Evolutionary conservation across 2,797 vertebrate species (phyloP).

Genomic region (Decapterus maruadsi): DNA sequence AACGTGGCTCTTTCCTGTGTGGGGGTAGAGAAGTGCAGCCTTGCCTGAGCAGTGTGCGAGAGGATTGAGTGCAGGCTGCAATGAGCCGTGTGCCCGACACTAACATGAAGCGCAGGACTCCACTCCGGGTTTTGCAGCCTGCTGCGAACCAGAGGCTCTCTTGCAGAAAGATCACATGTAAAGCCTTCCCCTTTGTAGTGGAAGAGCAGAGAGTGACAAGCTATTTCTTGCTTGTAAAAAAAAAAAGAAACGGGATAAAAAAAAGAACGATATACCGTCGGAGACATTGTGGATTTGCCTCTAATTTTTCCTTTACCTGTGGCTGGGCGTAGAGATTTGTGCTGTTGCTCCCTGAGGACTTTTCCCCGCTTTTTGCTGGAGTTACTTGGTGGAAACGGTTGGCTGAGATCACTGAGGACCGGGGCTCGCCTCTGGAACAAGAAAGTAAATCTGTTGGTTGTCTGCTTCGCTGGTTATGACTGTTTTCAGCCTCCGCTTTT

Average conservation of each 20-base stretch:
- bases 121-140: slow-evolving; percentile 84
- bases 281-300: slow-evolving; percentile 82
- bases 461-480: slow-evolving; percentile 85
- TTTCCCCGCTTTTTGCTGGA: slow-evolving; percentile 81
- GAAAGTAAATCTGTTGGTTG: slow-evolving; percentile 89
- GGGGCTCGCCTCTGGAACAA: slow-evolving; percentile 85
- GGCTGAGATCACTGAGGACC: slow-evolving; percentile 82
- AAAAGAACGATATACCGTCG: slow-evolving; percentile 68
- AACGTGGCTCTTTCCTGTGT: slow-evolving; percentile 25
- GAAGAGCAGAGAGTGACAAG: slow-evolving; percentile 91
- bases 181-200: slow-evolving; percentile 94
- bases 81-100: slow-evolving; percentile 38
- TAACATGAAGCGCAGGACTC: slow-evolving; percentile 70
- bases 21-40: slow-evolving; percentile 38
- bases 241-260: slow-evolving; percentile 58
- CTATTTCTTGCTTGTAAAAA: slow-evolving; percentile 89
- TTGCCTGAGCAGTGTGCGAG: slow-evolving; percentile 36
- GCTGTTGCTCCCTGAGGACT: slow-evolving; percentile 75
- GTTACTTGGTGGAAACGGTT: slow-evolving; percentile 83
- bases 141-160: slow-evolving; percentile 87
- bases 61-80: slow-evolving; percentile 44
- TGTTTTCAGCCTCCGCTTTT: slow-evolving; percentile 83
- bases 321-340: slow-evolving; percentile 74
- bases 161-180: slow-evolving; percentile 93
- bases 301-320: slow-evolving; percentile 75